phyloP scores from a whole-genome alignment of 2,113 vertebrate species.

The Meleagris gallopavo region DNA sequence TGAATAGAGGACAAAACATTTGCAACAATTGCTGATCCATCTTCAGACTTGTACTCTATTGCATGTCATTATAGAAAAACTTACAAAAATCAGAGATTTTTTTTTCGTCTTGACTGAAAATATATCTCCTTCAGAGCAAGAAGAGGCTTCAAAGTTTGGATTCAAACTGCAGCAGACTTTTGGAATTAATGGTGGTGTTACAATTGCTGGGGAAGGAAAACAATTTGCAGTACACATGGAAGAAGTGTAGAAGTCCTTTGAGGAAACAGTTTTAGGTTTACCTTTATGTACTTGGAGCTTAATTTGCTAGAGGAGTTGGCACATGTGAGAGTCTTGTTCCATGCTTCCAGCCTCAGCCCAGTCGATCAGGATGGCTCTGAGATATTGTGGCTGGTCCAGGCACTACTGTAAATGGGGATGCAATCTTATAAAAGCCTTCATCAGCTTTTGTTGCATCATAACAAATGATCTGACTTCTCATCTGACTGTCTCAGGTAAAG shows the following conservation, averaged over 20 bases:
- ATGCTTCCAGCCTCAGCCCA: neutral
- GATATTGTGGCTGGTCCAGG: neutral
- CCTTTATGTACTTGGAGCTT: neutral
- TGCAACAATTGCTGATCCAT: neutral
- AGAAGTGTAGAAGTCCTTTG: neutral
- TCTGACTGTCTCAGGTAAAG: constrained; percentile 61
- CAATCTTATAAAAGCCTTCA: constrained; percentile 61
- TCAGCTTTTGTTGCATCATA: constrained; percentile 47
- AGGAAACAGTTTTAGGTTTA: constrained; percentile 5
- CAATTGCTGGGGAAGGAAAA: neutral
- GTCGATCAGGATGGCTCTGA: neutral
- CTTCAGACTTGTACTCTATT: neutral
- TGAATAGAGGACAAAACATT: neutral
- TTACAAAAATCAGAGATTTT: neutral
- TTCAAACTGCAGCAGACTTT: neutral
- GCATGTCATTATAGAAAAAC: neutral
- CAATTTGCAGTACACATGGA: fast-evolving
- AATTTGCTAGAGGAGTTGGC: constrained; percentile 19
- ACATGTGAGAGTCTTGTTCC: neutral
- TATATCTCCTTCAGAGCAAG: neutral
- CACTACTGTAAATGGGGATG: neutral
- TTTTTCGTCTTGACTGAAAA: neutral
- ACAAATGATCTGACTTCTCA: constrained; percentile 39
- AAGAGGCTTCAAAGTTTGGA: constrained; percentile 10
- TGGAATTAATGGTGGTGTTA: neutral